phyloP scores from a whole-genome alignment of 2,113 vertebrate genomes.

The Monarcha castaneiventris region DNA sequence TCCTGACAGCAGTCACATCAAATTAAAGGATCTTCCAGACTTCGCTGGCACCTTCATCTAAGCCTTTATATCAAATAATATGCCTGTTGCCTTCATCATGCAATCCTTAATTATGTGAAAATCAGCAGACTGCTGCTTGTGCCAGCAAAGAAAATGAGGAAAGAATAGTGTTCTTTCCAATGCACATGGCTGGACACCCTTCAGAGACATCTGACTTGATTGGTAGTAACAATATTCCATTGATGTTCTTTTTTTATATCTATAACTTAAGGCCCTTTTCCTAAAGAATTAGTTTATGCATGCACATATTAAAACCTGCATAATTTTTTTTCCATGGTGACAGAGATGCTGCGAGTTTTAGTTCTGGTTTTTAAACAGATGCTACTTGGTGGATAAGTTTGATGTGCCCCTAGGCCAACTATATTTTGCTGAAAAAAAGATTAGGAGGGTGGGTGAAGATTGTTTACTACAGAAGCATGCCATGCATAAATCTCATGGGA shows the following conservation, averaged over 20 bases:
- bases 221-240: constrained; percentile 41
- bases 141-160: constrained; percentile 56
- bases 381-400: background rate
- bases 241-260: constrained; percentile 27
- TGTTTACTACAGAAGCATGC: background rate
- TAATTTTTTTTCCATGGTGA: background rate
- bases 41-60: constrained; percentile 65
- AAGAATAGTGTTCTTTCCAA: constrained; percentile 31
- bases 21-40: constrained; percentile 62
- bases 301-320: constrained; percentile 1
- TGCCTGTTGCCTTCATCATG: constrained; percentile 61
- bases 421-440: background rate
- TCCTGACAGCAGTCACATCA: constrained; percentile 67
- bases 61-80: constrained; percentile 68
- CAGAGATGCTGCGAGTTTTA: background rate
- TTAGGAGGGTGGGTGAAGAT: background rate
- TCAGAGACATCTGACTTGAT: constrained; percentile 55
- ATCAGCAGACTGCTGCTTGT: constrained; percentile 54
- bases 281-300: constrained; percentile 16
- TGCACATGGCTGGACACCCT: constrained; percentile 33
- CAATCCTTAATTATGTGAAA: constrained; percentile 69
- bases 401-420: background rate
- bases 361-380: constrained; percentile 4
- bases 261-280: constrained; percentile 8
- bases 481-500: background rate